phyloP scores from a whole-genome alignment of 2,113 vertebrate genomes.

The Nannospalax galili region DNA sequence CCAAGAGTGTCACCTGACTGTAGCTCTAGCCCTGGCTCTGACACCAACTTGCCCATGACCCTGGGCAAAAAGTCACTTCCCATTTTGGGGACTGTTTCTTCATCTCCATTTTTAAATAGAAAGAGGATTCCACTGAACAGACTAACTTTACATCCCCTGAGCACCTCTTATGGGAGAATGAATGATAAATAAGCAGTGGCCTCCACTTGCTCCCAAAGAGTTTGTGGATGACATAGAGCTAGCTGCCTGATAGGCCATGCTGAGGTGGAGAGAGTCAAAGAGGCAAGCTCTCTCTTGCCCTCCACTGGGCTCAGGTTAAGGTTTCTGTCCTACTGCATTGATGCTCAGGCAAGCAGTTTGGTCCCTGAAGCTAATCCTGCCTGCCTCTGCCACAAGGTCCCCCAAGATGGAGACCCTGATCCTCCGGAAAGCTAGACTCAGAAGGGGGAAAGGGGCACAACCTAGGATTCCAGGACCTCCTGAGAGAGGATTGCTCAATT shows the following conservation, averaged over 20 bases:
- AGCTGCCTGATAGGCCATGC: background rate
- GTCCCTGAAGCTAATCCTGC: background rate
- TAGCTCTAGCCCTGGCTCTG: background rate
- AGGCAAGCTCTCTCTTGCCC: background rate
- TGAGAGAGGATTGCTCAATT: background rate
- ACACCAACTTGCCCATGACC: background rate
- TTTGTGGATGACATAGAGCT: background rate
- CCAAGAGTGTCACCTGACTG: too few species aligned
- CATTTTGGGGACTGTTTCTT: background rate
- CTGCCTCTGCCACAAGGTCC: background rate
- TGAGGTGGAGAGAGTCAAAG: background rate
- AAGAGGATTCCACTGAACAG: background rate
- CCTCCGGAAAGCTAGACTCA: background rate
- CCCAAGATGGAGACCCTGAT: background rate
- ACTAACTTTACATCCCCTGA: background rate
- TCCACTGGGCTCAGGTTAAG: background rate
- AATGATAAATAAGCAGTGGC: background rate
- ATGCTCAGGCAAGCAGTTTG: background rate
- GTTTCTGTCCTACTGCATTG: background rate
- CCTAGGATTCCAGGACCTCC: rapidly evolving
- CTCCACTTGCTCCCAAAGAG: background rate
- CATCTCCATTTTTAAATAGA: background rate
- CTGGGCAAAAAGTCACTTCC: background rate
- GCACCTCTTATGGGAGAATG: background rate
- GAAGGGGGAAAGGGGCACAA: background rate